phyloP scores from a whole-genome alignment of 2,797 vertebrate species.

The Notolabrus celidotus region DNA sequence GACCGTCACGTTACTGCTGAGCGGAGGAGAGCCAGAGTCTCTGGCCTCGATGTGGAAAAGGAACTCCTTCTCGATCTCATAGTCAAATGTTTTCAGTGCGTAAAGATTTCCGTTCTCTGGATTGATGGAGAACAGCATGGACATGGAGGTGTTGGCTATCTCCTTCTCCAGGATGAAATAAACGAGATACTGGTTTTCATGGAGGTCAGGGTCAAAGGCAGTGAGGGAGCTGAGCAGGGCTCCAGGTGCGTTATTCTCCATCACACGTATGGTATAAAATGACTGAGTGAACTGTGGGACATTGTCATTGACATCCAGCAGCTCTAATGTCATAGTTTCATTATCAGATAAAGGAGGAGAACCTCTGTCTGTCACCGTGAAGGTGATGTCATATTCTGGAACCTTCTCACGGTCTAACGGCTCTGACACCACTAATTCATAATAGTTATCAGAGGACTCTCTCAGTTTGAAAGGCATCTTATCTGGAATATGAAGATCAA shows the following conservation, averaged over 20 bases:
- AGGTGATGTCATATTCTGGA: constrained; percentile 79
- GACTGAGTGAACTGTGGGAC: constrained; percentile 77
- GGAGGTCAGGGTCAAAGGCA: constrained; percentile 78
- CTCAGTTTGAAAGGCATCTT: constrained; percentile 80
- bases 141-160: constrained; percentile 61
- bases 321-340: constrained; percentile 73
- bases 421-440: constrained; percentile 78
- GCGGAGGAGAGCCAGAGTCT: constrained; percentile 74
- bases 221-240: constrained; percentile 70
- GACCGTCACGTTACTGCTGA: constrained; percentile 71
- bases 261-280: constrained; percentile 75
- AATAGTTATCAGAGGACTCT: constrained; percentile 80
- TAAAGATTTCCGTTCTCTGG: constrained; percentile 75
- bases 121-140: constrained; percentile 71
- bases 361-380: constrained; percentile 81
- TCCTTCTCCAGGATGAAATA: constrained; percentile 78
- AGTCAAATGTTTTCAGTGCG: constrained; percentile 75
- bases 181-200: constrained; percentile 78
- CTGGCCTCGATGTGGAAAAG: constrained; percentile 76
- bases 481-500: constrained; percentile 72
- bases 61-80: constrained; percentile 76
- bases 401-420: constrained; percentile 80
- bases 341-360: constrained; percentile 75
- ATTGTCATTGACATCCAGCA: constrained; percentile 87
- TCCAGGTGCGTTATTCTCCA: constrained; percentile 79